Evolutionary conservation across 2,888 invertebrate species (phyloP).

Genomic region (Cosmia pyralina): DNA sequence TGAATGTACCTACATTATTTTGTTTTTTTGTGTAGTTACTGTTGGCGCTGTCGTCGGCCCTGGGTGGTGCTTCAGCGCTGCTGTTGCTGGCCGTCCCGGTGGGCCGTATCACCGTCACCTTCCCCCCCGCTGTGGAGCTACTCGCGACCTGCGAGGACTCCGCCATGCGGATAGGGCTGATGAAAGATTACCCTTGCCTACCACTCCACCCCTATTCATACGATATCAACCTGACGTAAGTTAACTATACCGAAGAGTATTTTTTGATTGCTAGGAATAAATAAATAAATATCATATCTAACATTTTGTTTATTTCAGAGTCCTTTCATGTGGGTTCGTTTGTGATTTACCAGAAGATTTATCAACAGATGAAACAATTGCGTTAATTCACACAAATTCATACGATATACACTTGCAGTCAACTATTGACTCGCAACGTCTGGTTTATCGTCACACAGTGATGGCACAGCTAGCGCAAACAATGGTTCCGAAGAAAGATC

Average conservation of each 20-base stretch:
- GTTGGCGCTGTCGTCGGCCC: conserved; percentile 91
- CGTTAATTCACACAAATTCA: conserved; percentile 86
- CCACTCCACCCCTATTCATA: conserved; percentile 85
- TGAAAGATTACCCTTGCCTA: conserved; percentile 87
- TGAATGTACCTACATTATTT: not conserved
- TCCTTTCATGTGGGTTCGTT: conserved; percentile 91
- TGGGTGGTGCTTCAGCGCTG: conserved; percentile 92
- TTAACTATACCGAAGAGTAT: conserved; percentile 36
- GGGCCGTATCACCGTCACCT: conserved; percentile 92
- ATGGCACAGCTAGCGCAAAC: conserved; percentile 74
- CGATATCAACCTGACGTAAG: conserved; percentile 87
- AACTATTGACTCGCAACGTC: conserved; percentile 75
- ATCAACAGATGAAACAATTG: conserved; percentile 82
- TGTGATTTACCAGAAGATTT: conserved; percentile 87
- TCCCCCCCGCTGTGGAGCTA: conserved; percentile 91
- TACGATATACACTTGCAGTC: conserved; percentile 90
- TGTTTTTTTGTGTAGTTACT: conserved; percentile 87
- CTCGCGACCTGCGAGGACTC: conserved; percentile 88
- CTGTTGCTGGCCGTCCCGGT: conserved; percentile 93
- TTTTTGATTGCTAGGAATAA: not conserved
- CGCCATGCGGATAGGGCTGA: conserved; percentile 79
- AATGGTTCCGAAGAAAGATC: conserved; percentile 83
- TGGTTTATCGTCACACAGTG: conserved; percentile 85
- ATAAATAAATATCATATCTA: not conserved
- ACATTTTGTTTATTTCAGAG: conserved; percentile 70